Conservation (phyloP, 2,113 vertebrate genomes). For the Anguilla rostrata region DNA sequence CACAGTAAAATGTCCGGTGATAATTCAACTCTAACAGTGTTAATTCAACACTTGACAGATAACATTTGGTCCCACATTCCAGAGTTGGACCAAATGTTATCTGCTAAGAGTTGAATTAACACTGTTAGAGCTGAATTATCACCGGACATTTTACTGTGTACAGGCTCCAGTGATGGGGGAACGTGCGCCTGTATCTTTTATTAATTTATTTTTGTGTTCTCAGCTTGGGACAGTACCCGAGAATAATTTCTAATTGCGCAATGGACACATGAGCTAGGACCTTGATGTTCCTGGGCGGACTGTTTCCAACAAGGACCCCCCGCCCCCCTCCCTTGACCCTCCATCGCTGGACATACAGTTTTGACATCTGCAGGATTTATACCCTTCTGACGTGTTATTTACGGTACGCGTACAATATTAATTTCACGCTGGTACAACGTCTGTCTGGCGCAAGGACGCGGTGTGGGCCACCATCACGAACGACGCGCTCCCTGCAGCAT, state of each 20-base stretch:
- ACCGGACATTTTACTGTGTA: too few species aligned
- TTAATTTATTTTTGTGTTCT: background rate
- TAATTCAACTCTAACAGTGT: too few species aligned
- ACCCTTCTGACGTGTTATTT: background rate
- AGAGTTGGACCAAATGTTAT: too few species aligned
- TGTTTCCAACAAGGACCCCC: background rate
- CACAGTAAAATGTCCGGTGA: background rate
- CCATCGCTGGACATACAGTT: background rate
- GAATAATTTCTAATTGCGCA: background rate
- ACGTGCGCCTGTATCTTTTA: background rate
- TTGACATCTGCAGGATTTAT: background rate
- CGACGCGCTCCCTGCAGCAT: background rate
- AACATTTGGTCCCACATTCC: too few species aligned
- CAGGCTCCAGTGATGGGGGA: background rate
- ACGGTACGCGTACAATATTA: background rate
- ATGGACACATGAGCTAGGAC: background rate
- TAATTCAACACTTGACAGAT: too few species aligned
- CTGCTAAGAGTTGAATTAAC: too few species aligned
- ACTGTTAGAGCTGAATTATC: too few species aligned
- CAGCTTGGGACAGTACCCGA: background rate
- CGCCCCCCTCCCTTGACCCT: too few species aligned
- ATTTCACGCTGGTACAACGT: background rate
- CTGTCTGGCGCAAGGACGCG: background rate
- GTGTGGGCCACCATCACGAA: background rate
- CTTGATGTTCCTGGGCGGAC: background rate